These are phyloP conservation scores for Pachymerium ferrugineum DNA, from an alignment of 2,888 invertebrate species.

Conservation along the genomic window DNA sequence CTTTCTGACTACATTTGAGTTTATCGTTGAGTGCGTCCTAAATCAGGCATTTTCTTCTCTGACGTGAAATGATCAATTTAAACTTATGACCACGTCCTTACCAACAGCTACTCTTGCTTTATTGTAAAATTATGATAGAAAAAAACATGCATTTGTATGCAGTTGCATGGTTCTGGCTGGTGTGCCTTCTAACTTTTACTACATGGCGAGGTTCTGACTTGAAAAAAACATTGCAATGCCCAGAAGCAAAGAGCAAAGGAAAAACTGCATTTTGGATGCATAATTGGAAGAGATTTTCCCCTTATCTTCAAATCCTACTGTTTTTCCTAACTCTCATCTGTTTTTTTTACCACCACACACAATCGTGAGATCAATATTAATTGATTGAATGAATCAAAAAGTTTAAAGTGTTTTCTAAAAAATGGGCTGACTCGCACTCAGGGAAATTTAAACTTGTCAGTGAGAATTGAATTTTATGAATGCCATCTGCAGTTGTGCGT, in stretches of 20 bases:
- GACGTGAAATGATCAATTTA: constrained; percentile 13
- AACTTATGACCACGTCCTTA: constrained; percentile 9
- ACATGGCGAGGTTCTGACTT: not conserved
- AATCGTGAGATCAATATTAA: too few species aligned
- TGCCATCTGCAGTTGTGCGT: not conserved
- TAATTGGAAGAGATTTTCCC: not conserved
- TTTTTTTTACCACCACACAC: too few species aligned
- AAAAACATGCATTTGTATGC: constrained; percentile 1
- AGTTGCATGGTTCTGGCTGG: not conserved
- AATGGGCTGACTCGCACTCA: too few species aligned
- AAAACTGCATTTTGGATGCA: not conserved
- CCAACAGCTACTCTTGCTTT: constrained; percentile 13
- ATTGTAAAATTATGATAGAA: not conserved
- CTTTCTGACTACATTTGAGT: constrained; percentile 13
- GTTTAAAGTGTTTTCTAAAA: too few species aligned
- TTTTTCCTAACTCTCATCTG: too few species aligned
- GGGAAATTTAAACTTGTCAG: too few species aligned
- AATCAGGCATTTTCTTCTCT: not conserved
- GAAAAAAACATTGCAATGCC: not conserved
- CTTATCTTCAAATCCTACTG: too few species aligned
- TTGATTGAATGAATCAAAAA: too few species aligned
- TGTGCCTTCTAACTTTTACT: not conserved
- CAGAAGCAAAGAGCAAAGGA: not conserved
- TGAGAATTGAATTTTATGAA: too few species aligned
- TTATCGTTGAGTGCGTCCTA: constrained; percentile 13